Conservation (phyloP, 2,888 invertebrate genomes). For the Meteorus colon region DNA sequence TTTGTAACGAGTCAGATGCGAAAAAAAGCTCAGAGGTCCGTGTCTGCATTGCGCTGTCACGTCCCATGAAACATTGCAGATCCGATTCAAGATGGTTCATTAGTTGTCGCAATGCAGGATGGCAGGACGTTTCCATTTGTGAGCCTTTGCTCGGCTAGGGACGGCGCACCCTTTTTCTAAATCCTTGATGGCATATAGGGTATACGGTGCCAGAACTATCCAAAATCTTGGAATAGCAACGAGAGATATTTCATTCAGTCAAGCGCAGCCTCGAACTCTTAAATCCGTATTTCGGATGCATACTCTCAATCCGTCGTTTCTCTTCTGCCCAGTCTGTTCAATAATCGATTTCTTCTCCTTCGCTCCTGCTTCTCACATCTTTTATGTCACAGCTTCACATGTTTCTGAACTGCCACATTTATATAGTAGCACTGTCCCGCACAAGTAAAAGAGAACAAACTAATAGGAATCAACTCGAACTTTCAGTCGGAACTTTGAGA, state of each 20-base stretch:
- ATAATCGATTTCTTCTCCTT: slow-evolving; percentile 40
- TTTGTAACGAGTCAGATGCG: slow-evolving; percentile 42
- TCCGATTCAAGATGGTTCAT: slow-evolving; percentile 72
- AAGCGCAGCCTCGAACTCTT: slow-evolving; percentile 60
- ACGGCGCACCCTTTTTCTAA: slow-evolving; percentile 32
- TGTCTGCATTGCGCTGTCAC: slow-evolving; percentile 73
- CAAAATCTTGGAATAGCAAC: slow-evolving; percentile 63
- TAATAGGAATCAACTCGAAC: slow-evolving; percentile 12
- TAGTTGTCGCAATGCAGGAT: slow-evolving; percentile 73
- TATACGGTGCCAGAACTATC: slow-evolving; percentile 47
- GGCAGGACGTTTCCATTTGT: slow-evolving; percentile 66
- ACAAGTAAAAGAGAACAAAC: slow-evolving; percentile 13
- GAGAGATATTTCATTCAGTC: slow-evolving; percentile 67
- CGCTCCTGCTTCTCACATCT: slow-evolving; percentile 32
- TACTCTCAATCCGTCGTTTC: slow-evolving; percentile 47
- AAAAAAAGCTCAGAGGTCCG: slow-evolving; percentile 51
- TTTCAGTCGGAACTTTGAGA: slow-evolving; percentile 21
- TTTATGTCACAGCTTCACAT: slow-evolving; percentile 27
- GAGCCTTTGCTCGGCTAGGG: slow-evolving; percentile 32
- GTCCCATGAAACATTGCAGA: slow-evolving; percentile 69
- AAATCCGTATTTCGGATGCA: slow-evolving; percentile 68
- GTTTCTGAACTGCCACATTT: slow-evolving; percentile 42
- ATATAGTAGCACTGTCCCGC: slow-evolving; percentile 44
- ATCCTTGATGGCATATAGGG: slow-evolving; percentile 40
- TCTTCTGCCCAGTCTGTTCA: slow-evolving; percentile 39